Percentiles rank a stretch among this genome's conserved stretches.
Evolutionary conservation across 2,797 vertebrate genomes (phyloP).

Genomic region (Cephalopachus bancanus): DNA sequence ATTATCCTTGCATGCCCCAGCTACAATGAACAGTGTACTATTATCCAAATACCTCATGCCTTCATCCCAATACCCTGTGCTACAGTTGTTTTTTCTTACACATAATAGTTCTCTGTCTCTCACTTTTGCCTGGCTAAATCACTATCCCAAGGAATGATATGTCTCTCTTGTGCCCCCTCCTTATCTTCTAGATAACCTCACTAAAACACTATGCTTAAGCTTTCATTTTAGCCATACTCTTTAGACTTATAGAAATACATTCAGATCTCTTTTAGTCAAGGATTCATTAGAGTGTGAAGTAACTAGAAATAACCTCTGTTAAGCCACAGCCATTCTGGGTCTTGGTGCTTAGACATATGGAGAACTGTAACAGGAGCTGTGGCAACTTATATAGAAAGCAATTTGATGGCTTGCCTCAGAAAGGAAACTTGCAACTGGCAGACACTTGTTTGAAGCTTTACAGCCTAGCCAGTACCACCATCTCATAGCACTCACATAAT

Average conservation of each 20-base stretch:
- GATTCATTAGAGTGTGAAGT: constrained; percentile 32
- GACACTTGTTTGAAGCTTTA: not conserved
- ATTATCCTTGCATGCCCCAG: not conserved
- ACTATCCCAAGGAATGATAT: not conserved
- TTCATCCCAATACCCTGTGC: not conserved
- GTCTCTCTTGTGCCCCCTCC: not conserved
- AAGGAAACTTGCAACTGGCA: not conserved
- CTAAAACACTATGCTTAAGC: not conserved
- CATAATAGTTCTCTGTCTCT: not conserved
- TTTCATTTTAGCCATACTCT: not conserved
- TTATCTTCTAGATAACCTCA: not conserved
- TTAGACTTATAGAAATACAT: not conserved
- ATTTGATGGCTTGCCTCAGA: not conserved
- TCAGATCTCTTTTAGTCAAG: not conserved
- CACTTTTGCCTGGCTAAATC: not conserved
- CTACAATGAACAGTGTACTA: not conserved
- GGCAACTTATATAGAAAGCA: not conserved
- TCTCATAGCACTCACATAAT: not conserved
- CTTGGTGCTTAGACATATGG: not conserved
- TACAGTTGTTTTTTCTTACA: not conserved
- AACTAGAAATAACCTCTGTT: not conserved
- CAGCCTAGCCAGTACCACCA: not conserved
- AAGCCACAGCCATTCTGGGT: not conserved
- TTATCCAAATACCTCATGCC: not conserved
- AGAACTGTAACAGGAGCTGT: not conserved